Evolutionary conservation across 2,113 vertebrate genomes (phyloP).

Genomic region (Merops nubicus): DNA sequence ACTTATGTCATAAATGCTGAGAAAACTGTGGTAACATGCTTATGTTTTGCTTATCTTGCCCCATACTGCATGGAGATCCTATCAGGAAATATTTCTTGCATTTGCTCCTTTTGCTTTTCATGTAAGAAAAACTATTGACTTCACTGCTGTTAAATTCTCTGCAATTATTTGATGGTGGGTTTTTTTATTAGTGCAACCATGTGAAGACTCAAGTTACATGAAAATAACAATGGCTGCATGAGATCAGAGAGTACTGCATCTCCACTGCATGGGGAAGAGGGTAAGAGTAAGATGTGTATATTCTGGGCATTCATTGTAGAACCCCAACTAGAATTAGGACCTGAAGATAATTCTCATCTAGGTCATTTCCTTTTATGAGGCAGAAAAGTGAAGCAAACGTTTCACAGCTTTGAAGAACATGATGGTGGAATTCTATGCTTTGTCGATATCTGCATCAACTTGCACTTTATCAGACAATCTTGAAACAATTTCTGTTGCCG

Average conservation of each 20-base stretch:
- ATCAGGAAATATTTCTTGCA: neutral
- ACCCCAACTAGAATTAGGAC: neutral
- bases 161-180: neutral
- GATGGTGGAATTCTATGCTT: neutral
- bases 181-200: neutral
- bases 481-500: neutral
- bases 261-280: neutral
- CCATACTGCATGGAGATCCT: neutral
- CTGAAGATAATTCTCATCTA: neutral
- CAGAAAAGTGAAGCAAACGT: neutral
- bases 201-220: neutral
- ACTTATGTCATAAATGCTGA: neutral
- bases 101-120: neutral
- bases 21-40: neutral
- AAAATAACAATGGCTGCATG: neutral
- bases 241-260: neutral
- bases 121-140: neutral
- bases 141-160: neutral
- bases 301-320: neutral
- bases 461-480: neutral
- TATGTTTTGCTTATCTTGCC: neutral
- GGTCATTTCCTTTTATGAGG: neutral
- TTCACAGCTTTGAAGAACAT: neutral
- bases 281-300: rapidly evolving
- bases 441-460: neutral